Conservation (phyloP, 2,113 vertebrate species). For the Calidris pygmaea region DNA sequence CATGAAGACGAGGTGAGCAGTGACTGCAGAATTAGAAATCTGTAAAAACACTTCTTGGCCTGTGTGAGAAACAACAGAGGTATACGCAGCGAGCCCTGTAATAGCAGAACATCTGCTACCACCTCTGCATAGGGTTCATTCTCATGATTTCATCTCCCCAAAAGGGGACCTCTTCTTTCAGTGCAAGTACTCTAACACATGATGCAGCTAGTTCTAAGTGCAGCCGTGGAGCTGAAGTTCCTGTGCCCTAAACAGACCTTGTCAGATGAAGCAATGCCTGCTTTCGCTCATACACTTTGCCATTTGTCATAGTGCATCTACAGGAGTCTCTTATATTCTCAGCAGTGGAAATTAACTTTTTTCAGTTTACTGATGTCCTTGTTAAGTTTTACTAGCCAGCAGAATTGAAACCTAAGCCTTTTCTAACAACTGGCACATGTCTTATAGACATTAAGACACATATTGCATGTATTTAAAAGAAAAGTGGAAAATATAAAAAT, state of each 20-base stretch:
- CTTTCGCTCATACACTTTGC: rapidly evolving
- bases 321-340: not conserved
- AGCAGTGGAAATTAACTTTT: not conserved
- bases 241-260: not conserved
- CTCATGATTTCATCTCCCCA: not conserved
- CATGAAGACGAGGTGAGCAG: not conserved
- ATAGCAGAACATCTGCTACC: not conserved
- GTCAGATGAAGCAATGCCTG: not conserved
- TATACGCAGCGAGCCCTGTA: not conserved
- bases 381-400: not conserved
- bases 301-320: not conserved
- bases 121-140: not conserved
- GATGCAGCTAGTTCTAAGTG: not conserved
- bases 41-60: not conserved
- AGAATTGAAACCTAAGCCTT: not conserved
- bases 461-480: not conserved
- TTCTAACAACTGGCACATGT: not conserved
- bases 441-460: no score
- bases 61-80: not conserved
- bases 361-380: not conserved
- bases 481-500: constrained; percentile 7
- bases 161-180: not conserved
- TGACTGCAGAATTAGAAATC: not conserved
- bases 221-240: not conserved
- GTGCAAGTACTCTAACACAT: not conserved